Percentiles rank a stretch among this genome's conserved stretches.
phyloP scores from a whole-genome alignment of 2,113 vertebrate genomes.

The Elachura formosa region DNA sequence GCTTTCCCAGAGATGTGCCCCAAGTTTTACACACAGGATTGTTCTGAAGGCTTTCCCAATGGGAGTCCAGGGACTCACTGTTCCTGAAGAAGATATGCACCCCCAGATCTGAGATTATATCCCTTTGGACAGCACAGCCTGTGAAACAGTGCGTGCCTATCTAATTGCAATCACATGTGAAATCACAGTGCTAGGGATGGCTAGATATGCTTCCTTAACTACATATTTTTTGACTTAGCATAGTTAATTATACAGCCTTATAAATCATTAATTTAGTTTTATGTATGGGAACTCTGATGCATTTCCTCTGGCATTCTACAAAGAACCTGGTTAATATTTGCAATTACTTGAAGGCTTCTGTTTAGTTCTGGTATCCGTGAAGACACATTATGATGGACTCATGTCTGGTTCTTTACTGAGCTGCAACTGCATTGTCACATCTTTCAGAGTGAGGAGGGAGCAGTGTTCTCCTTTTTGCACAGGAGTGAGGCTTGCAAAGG shows the following conservation, averaged over 20 bases:
- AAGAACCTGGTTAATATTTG: neutral
- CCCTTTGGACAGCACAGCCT: neutral
- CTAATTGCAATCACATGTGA: neutral
- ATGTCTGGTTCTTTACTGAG: neutral
- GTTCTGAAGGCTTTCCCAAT: neutral
- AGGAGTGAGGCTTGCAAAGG: neutral
- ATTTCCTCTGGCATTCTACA: conserved; percentile 4
- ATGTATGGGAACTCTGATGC: neutral
- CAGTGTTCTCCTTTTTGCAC: neutral
- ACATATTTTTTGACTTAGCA: neutral
- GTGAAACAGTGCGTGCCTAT: conserved; percentile 31
- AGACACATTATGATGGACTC: neutral
- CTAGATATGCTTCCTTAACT: neutral
- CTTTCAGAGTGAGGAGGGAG: neutral
- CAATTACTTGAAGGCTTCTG: neutral
- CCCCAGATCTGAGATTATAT: neutral
- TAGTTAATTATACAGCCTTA: conserved; percentile 2
- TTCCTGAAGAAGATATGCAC: neutral
- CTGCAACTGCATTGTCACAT: neutral
- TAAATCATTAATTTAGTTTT: conserved; percentile 26
- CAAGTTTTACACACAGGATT: neutral
- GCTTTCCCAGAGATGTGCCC: neutral
- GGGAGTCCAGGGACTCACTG: neutral
- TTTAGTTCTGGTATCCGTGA: neutral
- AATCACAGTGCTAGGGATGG: neutral